Evolutionary conservation across 2,797 vertebrate species (phyloP), one percentile per base, ranked within the genome.

Genomic region (Muscicapa striata): DNA sequence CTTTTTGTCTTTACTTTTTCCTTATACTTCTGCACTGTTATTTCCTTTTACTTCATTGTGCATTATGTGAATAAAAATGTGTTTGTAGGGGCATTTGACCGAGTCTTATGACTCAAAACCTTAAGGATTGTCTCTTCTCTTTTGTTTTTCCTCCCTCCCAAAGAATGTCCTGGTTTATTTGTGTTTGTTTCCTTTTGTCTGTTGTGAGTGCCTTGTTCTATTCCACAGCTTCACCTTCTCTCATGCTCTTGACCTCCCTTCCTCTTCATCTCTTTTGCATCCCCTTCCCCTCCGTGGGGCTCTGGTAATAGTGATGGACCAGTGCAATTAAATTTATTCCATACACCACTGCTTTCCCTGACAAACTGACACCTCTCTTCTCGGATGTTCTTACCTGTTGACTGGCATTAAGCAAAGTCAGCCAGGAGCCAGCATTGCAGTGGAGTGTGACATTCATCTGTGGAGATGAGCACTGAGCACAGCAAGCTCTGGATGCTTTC

Each of bases 331-430:
- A 45, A 43, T 84, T 93, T 95, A 90, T 86, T 96, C 59, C 81
- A 88, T 87, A 67, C 34, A 2, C 55, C 83, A 34, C 45, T 96
- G 88, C 69, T 94, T 87, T 88, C 62, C 38, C 62, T 89, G 78
- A 86, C 79, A 93, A 77, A 88, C 70, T 94, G 94, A 91, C 69
- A 63, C 55, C 4, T 5, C 69, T 90, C 80, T 75, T 94, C 67
- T 81, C 38, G 0, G 0, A n/a, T 30, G 11, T 83, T 92, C 89
- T 94, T 93, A 93, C 94, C 90, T 94, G 80, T 72, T 94, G 93
- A 70, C 80, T 94, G 89, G 61, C 89, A 41, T 94, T 96, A 77
- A 77, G 78, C 84, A 79, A 95, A 93, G 87, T 85, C 90, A 95
- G 29, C 85, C 92, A 43, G 85, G 89, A 54, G 85, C 54, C 66